A percentile compares a stretch with the other conserved stretches of the same genome.
phyloP scores from a whole-genome alignment of 1,140 invertebrate species.

The Microplitis mediator region DNA sequence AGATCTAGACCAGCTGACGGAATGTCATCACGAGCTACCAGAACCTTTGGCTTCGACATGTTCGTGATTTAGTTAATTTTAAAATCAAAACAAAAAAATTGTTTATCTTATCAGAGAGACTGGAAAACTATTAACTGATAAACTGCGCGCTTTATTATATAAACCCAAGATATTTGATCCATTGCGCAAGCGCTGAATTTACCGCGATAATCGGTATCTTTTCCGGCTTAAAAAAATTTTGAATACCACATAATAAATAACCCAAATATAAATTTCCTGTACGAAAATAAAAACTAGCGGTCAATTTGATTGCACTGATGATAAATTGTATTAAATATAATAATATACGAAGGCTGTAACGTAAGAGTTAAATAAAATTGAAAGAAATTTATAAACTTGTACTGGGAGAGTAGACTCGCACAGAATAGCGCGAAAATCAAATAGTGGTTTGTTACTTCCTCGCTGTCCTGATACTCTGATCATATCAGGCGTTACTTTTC shows the following conservation, averaged over 20 bases:
- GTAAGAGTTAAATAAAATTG: no score
- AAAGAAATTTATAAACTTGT: background rate
- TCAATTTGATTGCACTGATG: no score
- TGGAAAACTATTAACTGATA: no score
- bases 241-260: no score
- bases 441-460: background rate
- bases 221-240: background rate
- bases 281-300: no score
- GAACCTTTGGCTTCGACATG: constrained; percentile 50
- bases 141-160: background rate
- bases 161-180: background rate
- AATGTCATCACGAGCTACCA: constrained; percentile 57
- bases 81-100: background rate
- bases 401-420: background rate
- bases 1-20: constrained; percentile 55
- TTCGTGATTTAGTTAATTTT: background rate
- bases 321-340: no score
- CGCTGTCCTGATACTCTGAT: constrained; percentile 21
- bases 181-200: constrained; percentile 18
- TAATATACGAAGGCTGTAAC: no score
- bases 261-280: no score
- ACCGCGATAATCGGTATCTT: background rate
- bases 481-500: constrained; percentile 33
- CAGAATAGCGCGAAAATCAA: background rate
- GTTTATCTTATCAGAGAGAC: background rate